Percentiles rank a stretch among this genome's conserved stretches.
These are phyloP conservation scores for Patagioenas fasciata DNA, from an alignment of 2,113 vertebrate species.

Conservation along the genomic window DNA sequence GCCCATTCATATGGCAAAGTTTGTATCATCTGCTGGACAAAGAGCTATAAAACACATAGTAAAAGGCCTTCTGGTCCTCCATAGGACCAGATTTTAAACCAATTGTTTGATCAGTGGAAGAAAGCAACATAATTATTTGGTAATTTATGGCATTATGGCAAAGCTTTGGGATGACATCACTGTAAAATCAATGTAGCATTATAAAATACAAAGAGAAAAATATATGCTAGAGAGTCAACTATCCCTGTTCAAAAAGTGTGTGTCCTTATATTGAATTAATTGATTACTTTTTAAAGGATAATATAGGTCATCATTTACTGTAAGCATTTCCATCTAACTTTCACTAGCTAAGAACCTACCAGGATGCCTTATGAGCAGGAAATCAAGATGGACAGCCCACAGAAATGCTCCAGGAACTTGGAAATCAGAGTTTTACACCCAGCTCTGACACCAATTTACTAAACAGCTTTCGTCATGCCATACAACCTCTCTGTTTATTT, in stretches of 20 bases:
- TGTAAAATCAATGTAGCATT: constrained; percentile 23
- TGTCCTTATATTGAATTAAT: not conserved
- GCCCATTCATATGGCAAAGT: not conserved
- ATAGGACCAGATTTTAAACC: not conserved
- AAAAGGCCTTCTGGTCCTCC: not conserved
- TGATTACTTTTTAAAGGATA: not conserved
- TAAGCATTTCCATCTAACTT: not conserved
- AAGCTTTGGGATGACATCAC: constrained; percentile 21
- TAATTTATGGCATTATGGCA: not conserved
- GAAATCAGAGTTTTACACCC: not conserved
- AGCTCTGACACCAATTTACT: not conserved
- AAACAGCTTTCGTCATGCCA: not conserved
- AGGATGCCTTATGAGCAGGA: not conserved
- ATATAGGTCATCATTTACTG: not conserved
- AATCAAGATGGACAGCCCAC: not conserved
- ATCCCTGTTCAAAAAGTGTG: not conserved
- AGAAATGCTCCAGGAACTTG: not conserved
- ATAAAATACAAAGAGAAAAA: not conserved
- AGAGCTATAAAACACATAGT: not conserved
- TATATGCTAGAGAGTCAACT: not conserved
- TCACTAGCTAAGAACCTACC: not conserved
- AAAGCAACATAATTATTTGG: not conserved
- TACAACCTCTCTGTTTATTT: not conserved
- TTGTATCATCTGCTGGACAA: not conserved
- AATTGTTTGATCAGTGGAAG: not conserved